These are phyloP conservation scores for Acronicta leporina DNA, from an alignment of 2,888 invertebrate species.

Conservation along the genomic window DNA sequence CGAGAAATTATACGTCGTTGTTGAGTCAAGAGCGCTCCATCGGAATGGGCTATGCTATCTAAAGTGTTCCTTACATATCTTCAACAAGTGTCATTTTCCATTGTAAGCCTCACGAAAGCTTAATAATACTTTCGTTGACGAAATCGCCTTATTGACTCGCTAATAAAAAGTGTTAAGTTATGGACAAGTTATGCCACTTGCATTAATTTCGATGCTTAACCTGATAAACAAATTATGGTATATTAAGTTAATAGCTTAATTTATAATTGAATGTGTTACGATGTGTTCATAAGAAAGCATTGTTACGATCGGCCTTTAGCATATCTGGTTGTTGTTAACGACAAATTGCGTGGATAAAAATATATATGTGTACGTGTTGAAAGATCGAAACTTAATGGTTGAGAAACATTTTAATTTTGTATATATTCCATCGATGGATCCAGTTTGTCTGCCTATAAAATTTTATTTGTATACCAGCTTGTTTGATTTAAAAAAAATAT, in stretches of 20 bases:
- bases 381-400: slow-evolving; percentile 64
- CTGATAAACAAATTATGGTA: slow-evolving; percentile 89
- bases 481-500: slow-evolving; percentile 61
- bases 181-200: slow-evolving; percentile 88
- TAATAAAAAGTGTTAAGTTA: slow-evolving; percentile 89
- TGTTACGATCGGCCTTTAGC: slow-evolving; percentile 80
- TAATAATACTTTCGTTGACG: slow-evolving; percentile 82
- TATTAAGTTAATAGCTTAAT: slow-evolving; percentile 89
- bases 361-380: slow-evolving; percentile 59
- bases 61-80: slow-evolving; percentile 60
- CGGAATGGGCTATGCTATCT: slow-evolving; percentile 47
- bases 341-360: slow-evolving; percentile 78
- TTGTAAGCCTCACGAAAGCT: slow-evolving; percentile 52
- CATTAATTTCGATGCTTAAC: slow-evolving; percentile 89
- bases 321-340: slow-evolving; percentile 74
- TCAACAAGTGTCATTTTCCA: slow-evolving; percentile 62
- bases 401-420: slow-evolving; percentile 71
- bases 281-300: slow-evolving; percentile 82
- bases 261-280: slow-evolving; percentile 87
- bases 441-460: slow-evolving; percentile 67
- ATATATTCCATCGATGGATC: slow-evolving; percentile 65
- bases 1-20: slow-evolving; percentile 88
- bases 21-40: slow-evolving; percentile 78
- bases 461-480: slow-evolving; percentile 68
- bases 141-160: slow-evolving; percentile 86